phyloP scores from a whole-genome alignment of 2,797 vertebrate genomes.

The Melopsittacus undulatus region DNA sequence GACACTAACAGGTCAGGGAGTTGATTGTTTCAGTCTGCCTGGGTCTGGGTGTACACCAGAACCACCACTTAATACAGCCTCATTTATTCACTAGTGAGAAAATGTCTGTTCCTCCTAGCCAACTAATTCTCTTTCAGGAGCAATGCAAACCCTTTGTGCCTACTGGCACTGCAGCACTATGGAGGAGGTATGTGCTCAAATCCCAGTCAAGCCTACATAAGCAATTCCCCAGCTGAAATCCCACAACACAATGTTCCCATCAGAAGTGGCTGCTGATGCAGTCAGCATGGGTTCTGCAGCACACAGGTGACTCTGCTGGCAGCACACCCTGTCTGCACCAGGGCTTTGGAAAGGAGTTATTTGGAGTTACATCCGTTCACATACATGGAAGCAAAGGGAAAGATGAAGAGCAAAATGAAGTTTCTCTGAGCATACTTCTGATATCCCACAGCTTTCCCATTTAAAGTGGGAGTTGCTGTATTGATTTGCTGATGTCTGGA shows the following conservation, averaged over 20 bases:
- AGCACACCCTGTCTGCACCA: accelerated
- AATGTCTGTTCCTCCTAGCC: not conserved
- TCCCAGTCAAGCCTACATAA: not conserved
- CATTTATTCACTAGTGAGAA: not conserved
- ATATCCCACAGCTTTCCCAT: not conserved
- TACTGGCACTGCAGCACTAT: not conserved
- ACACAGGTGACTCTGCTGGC: accelerated
- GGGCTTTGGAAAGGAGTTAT: not conserved
- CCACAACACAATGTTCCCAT: accelerated
- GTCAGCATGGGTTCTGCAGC: accelerated
- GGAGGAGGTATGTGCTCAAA: not conserved
- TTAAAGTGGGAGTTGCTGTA: not conserved
- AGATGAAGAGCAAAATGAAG: not conserved
- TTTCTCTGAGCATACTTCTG: conserved; percentile 3
- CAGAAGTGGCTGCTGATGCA: accelerated
- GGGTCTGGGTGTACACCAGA: not conserved
- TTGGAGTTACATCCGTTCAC: not conserved
- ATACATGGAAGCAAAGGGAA: not conserved
- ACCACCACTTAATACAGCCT: not conserved
- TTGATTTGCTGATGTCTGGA: conserved; percentile 23
- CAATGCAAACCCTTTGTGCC: not conserved
- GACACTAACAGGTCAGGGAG: not conserved
- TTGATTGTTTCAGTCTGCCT: not conserved
- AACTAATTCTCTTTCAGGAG: not conserved
- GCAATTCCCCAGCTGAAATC: not conserved